Conservation (phyloP, 2,797 vertebrate species). For the Bradypodion ventrale region DNA sequence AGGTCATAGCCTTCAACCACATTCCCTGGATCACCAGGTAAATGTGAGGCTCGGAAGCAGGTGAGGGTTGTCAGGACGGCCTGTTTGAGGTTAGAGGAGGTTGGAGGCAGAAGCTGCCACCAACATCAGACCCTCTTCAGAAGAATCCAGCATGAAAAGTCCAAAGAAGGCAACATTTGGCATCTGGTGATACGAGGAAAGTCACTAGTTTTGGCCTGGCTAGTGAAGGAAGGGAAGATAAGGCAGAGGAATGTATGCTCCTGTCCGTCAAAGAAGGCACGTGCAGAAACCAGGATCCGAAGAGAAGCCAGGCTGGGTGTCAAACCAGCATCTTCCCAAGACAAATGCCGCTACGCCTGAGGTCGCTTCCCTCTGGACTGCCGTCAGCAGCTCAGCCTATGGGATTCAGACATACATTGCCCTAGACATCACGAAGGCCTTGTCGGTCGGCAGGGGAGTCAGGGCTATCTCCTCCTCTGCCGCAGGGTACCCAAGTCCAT, state of each 20-base stretch:
- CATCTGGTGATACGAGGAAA: not conserved
- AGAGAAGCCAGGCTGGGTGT: not conserved
- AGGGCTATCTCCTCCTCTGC: constrained; percentile 30
- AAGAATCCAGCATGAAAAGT: not conserved
- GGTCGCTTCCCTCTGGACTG: not conserved
- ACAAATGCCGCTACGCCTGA: no score
- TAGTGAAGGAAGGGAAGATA: not conserved
- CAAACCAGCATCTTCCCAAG: not conserved
- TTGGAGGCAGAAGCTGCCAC: not conserved
- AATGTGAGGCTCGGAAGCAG: not conserved
- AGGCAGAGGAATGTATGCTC: not conserved
- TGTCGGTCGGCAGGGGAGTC: constrained; percentile 36
- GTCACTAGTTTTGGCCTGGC: not conserved
- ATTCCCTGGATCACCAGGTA: not conserved
- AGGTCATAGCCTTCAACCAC: not conserved
- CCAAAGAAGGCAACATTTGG: not conserved
- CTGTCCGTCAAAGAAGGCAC: not conserved
- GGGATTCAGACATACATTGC: constrained; percentile 74
- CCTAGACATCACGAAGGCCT: constrained; percentile 72
- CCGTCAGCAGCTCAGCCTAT: no score
- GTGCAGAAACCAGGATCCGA: not conserved
- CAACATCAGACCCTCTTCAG: not conserved
- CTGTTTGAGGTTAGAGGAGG: not conserved
- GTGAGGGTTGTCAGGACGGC: not conserved
- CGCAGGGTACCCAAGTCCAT: constrained; percentile 52